Conservation (phyloP, 1,140 invertebrate genomes). For the Drosophila nannoptera region DNA sequence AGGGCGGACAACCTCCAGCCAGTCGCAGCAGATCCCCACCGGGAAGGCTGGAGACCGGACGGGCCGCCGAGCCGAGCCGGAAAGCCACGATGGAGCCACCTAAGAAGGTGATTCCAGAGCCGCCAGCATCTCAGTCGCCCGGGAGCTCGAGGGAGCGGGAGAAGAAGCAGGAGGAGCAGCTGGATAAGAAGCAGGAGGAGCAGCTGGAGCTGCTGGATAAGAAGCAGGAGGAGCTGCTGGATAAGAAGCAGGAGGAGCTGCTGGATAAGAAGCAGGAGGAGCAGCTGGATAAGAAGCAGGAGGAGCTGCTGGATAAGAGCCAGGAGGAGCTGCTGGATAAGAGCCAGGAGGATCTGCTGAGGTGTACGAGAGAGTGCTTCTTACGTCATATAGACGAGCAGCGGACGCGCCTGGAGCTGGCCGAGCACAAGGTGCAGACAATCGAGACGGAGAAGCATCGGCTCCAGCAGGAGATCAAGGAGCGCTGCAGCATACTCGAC, state of each 20-base stretch:
- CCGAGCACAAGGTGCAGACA: conserved; percentile 1
- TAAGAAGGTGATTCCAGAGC: too few relatives aligned
- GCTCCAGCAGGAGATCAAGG: conserved; percentile 11
- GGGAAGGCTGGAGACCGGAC: too few relatives aligned
- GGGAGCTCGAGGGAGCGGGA: too few relatives aligned
- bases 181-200: too few relatives aligned
- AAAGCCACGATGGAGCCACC: too few relatives aligned
- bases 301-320: not conserved
- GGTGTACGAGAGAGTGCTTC: conserved; percentile 1
- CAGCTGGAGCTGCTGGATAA: too few relatives aligned
- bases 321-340: not conserved
- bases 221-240: not conserved
- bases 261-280: not conserved
- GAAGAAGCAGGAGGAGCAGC: too few relatives aligned
- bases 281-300: not conserved
- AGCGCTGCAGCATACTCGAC: conserved; percentile 1
- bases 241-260: too few relatives aligned
- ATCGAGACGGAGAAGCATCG: conserved; percentile 1
- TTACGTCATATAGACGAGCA: not conserved
- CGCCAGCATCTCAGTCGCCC: too few relatives aligned
- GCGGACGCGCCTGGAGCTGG: not conserved
- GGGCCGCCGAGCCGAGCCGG: too few relatives aligned
- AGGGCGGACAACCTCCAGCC: too few relatives aligned
- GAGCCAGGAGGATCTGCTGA: not conserved
- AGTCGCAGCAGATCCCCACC: too few relatives aligned